These are phyloP conservation scores for Drosophila parabipectinata DNA, from an alignment of 1,140 invertebrate species.

Conservation along the genomic window DNA sequence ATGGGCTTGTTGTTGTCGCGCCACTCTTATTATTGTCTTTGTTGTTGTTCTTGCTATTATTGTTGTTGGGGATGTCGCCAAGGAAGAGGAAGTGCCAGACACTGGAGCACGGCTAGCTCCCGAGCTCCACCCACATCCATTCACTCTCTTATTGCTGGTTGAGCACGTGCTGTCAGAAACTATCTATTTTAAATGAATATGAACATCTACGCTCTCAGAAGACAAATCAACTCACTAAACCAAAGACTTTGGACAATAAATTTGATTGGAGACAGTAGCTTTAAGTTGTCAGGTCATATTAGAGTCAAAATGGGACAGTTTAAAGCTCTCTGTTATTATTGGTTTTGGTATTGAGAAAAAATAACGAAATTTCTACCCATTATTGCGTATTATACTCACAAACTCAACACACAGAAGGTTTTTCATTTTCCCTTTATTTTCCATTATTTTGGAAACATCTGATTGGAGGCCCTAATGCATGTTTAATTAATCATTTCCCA, in stretches of 20 bases:
- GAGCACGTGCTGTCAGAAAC: slow-evolving; percentile 50
- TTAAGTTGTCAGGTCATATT: neutral
- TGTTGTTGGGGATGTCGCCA: slow-evolving; percentile 59
- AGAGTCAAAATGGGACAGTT: neutral
- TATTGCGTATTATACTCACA: neutral
- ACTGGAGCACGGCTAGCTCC: slow-evolving; percentile 20
- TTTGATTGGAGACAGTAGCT: slow-evolving; percentile 1
- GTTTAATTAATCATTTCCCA: slow-evolving; percentile 11
- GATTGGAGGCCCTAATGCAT: neutral
- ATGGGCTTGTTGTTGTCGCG: slow-evolving; percentile 72
- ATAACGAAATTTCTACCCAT: neutral
- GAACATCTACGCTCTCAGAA: slow-evolving; percentile 19
- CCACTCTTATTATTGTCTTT: neutral
- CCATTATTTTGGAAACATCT: neutral
- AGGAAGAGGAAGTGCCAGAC: slow-evolving; percentile 55
- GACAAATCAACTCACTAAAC: slow-evolving; percentile 23
- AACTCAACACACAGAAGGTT: neutral
- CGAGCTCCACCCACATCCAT: slow-evolving; percentile 9
- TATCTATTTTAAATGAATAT: slow-evolving; percentile 43
- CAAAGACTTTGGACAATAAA: neutral
- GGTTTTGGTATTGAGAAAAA: neutral
- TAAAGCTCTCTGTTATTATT: neutral
- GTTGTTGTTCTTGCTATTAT: slow-evolving; percentile 2
- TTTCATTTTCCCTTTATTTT: slow-evolving; percentile 1
- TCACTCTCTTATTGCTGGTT: slow-evolving; percentile 29